Evolutionary conservation across 2,113 vertebrate species (phyloP).

Genomic region (Cacatua alba): DNA sequence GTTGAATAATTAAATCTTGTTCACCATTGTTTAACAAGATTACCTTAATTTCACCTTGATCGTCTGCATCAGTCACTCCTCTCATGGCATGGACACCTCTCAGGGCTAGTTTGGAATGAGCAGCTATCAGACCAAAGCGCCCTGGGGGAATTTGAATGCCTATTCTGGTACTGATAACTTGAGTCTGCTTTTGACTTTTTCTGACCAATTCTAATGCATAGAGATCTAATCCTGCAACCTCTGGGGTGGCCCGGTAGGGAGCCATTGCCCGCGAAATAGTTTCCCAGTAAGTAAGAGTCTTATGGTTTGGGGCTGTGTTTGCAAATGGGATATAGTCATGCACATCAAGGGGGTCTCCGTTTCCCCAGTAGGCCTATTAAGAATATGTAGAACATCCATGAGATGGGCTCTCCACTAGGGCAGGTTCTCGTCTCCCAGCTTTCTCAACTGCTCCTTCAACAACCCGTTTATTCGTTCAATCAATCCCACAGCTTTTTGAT

Average conservation of each 20-base stretch:
- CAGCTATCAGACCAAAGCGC: background rate
- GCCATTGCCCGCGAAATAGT: background rate
- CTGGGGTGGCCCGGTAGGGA: background rate
- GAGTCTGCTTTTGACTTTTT: background rate
- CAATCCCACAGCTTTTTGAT: background rate
- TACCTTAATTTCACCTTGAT: background rate
- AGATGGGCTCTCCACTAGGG: background rate
- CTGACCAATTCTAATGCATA: background rate
- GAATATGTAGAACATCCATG: background rate
- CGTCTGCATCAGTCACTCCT: background rate
- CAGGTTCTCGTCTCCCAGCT: background rate
- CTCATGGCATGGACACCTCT: background rate
- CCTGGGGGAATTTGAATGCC: background rate
- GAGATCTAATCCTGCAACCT: background rate
- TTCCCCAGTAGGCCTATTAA: background rate
- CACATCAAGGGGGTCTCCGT: background rate
- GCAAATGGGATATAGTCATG: background rate
- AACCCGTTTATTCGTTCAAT: background rate
- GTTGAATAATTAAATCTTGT: background rate
- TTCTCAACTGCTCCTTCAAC: background rate
- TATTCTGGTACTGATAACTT: background rate
- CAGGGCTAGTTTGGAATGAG: background rate
- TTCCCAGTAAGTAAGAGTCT: background rate
- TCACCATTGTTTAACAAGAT: background rate
- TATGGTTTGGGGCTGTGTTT: background rate